phyloP scores from a whole-genome alignment of 2,113 vertebrate species.

The Colaptes auratus region DNA sequence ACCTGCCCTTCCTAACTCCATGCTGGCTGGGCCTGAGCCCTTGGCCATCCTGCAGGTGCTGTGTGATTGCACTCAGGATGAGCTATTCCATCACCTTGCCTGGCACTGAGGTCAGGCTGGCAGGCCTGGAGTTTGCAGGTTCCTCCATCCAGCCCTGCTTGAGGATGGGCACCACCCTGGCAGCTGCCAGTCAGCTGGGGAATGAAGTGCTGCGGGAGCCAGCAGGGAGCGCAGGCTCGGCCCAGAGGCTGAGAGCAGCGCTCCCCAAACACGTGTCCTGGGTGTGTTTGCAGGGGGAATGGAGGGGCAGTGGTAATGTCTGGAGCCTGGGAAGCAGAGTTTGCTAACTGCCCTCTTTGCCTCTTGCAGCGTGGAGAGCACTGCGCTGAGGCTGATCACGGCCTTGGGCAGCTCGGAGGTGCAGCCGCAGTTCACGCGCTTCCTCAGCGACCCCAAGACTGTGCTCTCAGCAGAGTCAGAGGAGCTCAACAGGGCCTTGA shows the following conservation, averaged over 20 bases:
- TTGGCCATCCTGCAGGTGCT: too few relatives aligned
- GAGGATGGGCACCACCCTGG: too few relatives aligned
- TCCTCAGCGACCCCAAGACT: conserved; percentile 96
- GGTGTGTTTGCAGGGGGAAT: not conserved
- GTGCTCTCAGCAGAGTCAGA: conserved; percentile 96
- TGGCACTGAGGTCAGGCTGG: too few relatives aligned
- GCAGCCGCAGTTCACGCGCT: conserved; percentile 95
- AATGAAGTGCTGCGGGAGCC: not conserved
- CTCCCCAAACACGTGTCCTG: not conserved
- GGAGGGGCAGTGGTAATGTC: not conserved
- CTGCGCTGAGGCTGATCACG: conserved; percentile 93
- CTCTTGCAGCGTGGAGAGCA: conserved; percentile 91
- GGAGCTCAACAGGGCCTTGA: conserved; percentile 95
- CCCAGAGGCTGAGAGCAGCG: not conserved
- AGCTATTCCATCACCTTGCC: too few relatives aligned
- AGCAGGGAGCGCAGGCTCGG: not conserved
- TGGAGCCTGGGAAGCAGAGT: not conserved
- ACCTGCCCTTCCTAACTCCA: too few relatives aligned
- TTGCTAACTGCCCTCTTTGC: conserved; percentile 6
- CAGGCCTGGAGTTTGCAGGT: too few relatives aligned
- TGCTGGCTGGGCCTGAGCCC: too few relatives aligned
- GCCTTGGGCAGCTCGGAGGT: conserved; percentile 96
- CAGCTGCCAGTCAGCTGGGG: too few relatives aligned
- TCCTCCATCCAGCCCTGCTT: too few relatives aligned
- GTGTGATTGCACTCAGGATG: too few relatives aligned